Percentiles rank a stretch among this genome's conserved stretches.
Evolutionary conservation across 2,113 vertebrate species (phyloP).

Genomic region (Daubentonia madagascariensis): DNA sequence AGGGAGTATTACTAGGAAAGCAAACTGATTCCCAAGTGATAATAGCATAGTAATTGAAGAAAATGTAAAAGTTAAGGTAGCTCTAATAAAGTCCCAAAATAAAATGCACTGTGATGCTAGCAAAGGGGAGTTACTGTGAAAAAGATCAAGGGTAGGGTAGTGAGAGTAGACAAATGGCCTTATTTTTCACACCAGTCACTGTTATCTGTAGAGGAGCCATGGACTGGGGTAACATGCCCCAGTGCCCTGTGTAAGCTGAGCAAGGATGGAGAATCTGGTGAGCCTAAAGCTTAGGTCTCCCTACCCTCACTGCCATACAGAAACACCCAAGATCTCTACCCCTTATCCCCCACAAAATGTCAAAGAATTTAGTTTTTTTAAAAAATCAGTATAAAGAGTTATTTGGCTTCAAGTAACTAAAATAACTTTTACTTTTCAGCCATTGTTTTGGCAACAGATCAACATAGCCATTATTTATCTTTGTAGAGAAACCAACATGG

Average conservation of each 20-base stretch:
- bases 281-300: no score
- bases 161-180: accelerated
- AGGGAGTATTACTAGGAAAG: neutral
- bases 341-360: no score
- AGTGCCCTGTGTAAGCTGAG: accelerated
- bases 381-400: neutral
- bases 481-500: no score
- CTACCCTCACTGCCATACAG: accelerated
- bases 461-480: accelerated
- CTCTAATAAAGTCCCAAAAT: accelerated
- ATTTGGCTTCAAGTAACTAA: neutral
- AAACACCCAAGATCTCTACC: accelerated
- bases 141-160: accelerated
- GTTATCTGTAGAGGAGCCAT: accelerated
- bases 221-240: accelerated
- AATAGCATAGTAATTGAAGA: neutral
- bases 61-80: no score
- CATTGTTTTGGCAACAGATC: neutral
- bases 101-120: neutral
- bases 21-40: neutral
- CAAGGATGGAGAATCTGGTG: accelerated
- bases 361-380: neutral
- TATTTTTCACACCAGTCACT: accelerated
- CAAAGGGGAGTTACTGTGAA: neutral
- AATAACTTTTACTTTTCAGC: neutral